Evolutionary conservation across 2,797 vertebrate genomes (phyloP).

Genomic region (Leptatherina wallacei): DNA sequence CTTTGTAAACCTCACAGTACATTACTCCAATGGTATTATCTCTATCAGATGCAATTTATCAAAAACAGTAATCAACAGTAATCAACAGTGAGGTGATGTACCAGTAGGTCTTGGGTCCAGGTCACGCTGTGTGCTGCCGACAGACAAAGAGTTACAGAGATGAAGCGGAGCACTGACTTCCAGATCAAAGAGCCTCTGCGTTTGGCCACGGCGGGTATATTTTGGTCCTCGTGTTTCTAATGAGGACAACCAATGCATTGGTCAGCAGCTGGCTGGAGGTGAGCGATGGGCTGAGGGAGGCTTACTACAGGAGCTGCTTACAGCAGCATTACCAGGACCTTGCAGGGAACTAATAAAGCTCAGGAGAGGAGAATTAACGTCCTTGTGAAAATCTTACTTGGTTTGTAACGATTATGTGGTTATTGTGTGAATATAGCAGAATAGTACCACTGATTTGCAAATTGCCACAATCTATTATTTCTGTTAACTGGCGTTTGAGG

Average conservation of each 20-base stretch:
- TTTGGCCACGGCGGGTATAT: slow-evolving; percentile 52
- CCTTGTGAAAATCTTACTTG: not conserved
- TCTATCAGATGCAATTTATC: not conserved
- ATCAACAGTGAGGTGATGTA: slow-evolving; percentile 50
- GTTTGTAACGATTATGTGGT: not conserved
- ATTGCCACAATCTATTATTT: not conserved
- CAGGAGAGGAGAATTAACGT: slow-evolving; percentile 12
- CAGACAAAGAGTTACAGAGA: slow-evolving; percentile 72
- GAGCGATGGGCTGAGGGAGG: slow-evolving; percentile 11
- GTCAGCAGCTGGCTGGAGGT: slow-evolving; percentile 46
- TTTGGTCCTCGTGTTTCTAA: slow-evolving; percentile 63
- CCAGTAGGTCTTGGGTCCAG: slow-evolving; percentile 73
- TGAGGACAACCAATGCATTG: slow-evolving; percentile 55
- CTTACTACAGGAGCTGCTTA: slow-evolving; percentile 21
- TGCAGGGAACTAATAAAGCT: slow-evolving; percentile 13
- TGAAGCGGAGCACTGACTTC: slow-evolving; percentile 74
- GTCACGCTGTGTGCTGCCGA: slow-evolving; percentile 68
- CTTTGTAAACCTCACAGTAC: not conserved
- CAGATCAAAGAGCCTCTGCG: slow-evolving; percentile 67
- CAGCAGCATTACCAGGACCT: slow-evolving; percentile 11
- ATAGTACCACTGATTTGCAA: not conserved
- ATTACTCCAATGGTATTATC: slow-evolving; percentile 10
- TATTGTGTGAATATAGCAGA: not conserved
- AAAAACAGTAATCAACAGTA: not conserved
- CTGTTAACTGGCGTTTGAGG: not conserved